Evolutionary conservation across 1,140 invertebrate species (phyloP).

Genomic region (Drosophila tropicalis): DNA sequence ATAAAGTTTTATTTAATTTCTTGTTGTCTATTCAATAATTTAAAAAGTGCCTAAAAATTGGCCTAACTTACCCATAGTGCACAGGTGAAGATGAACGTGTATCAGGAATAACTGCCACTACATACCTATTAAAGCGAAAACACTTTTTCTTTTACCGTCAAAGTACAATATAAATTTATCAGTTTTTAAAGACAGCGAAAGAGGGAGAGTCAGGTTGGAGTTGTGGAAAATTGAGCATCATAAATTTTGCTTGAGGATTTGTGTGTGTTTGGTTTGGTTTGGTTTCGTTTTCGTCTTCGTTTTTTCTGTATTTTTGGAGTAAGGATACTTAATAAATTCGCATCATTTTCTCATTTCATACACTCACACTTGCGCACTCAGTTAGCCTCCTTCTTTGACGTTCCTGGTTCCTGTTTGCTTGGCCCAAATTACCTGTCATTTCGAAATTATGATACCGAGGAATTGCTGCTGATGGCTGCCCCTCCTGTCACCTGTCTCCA

Average conservation of each 20-base stretch:
- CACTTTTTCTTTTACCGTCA: background rate
- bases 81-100: conserved; percentile 19
- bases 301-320: conserved; percentile 45
- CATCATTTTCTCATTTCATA: conserved; percentile 76
- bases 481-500: conserved; percentile 7
- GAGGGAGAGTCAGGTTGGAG: background rate
- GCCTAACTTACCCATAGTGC: too few relatives aligned
- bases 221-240: conserved; percentile 56
- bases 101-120: conserved; percentile 22
- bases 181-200: conserved; percentile 1
- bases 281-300: conserved; percentile 6
- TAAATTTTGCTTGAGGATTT: conserved; percentile 74
- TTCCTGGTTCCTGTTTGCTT: conserved; percentile 49
- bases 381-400: conserved; percentile 26
- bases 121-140: conserved; percentile 8
- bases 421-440: conserved; percentile 79
- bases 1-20: too few relatives aligned
- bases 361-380: conserved; percentile 66
- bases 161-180: conserved; percentile 60
- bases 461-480: conserved; percentile 37
- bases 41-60: too few relatives aligned
- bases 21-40: too few relatives aligned
- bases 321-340: conserved; percentile 81
- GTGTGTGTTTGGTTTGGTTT: conserved; percentile 24
- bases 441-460: conserved; percentile 77